phyloP scores from a whole-genome alignment of 2,888 invertebrate species.

The Ceraclea dissimilis region DNA sequence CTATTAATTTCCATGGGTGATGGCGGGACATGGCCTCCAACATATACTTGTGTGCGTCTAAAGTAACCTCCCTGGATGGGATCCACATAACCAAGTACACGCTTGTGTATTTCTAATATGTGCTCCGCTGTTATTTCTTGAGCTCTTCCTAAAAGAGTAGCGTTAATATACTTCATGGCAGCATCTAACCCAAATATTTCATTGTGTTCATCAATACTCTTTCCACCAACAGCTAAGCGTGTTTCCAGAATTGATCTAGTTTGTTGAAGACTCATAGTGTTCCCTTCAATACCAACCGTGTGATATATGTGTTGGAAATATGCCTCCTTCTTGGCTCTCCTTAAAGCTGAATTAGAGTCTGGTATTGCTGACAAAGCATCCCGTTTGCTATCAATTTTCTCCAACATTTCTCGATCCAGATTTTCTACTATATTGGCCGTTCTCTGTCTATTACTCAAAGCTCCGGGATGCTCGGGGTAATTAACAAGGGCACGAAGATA shows the following conservation, averaged over 20 bases:
- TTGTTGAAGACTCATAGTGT: conserved; percentile 90
- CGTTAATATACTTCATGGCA: conserved; percentile 87
- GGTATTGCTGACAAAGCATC: conserved; percentile 76
- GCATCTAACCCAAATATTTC: conserved; percentile 92
- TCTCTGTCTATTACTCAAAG: conserved; percentile 71
- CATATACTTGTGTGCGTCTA: conserved; percentile 84
- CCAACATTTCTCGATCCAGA: conserved; percentile 71
- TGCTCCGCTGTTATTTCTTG: conserved; percentile 76
- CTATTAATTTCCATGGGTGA: conserved; percentile 71
- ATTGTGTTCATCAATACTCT: conserved; percentile 94
- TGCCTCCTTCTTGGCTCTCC: conserved; percentile 87
- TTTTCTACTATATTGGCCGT: conserved; percentile 86
- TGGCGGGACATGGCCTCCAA: conserved; percentile 92
- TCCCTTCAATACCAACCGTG: conserved; percentile 95
- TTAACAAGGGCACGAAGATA: conserved; percentile 79
- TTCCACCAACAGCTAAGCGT: conserved; percentile 65
- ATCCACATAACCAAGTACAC: conserved; percentile 92
- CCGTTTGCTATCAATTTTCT: conserved; percentile 76
- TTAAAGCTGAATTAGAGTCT: conserved; percentile 67
- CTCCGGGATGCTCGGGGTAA: conserved; percentile 75
- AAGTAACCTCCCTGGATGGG: conserved; percentile 86
- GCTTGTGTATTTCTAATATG: conserved; percentile 83
- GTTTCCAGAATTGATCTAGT: conserved; percentile 90
- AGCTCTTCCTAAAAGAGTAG: conserved; percentile 70
- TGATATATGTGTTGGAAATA: conserved; percentile 96